These are phyloP conservation scores for Mormyrops attenuatus DNA, from an alignment of 2,797 vertebrate species.

Conservation along the genomic window DNA sequence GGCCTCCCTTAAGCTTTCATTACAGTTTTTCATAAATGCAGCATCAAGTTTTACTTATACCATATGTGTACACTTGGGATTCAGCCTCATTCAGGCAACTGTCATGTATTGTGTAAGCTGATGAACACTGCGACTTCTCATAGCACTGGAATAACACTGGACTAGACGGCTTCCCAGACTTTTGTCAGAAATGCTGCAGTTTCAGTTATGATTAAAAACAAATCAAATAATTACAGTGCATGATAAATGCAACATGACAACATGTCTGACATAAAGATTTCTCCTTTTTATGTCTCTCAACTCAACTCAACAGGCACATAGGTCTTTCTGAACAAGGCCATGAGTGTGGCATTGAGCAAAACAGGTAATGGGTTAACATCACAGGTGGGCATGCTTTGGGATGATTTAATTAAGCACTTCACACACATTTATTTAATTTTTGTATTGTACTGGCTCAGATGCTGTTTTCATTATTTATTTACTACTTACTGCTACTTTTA, in stretches of 20 bases:
- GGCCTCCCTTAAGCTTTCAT: neutral
- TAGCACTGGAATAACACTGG: neutral
- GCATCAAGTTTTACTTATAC: neutral
- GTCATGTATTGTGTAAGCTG: neutral
- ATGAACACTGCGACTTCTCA: neutral
- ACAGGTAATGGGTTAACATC: neutral
- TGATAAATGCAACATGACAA: neutral
- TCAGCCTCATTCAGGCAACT: neutral
- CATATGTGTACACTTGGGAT: neutral
- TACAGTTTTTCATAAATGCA: neutral
- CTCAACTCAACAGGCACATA: neutral
- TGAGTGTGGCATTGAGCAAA: slow-evolving; percentile 33
- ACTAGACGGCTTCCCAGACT: neutral
- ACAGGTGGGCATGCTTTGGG: neutral
- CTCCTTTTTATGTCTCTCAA: neutral
- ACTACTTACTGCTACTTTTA: neutral
- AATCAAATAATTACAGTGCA: neutral
- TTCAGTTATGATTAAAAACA: neutral
- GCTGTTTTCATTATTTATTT: neutral
- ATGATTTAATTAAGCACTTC: neutral
- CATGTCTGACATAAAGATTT: neutral
- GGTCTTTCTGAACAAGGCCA: neutral
- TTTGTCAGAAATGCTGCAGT: neutral
- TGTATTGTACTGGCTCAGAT: neutral
- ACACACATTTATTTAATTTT: neutral